These are phyloP conservation scores for Allophyes oxyacanthae DNA, from an alignment of 2,888 invertebrate genomes.

Conservation along the genomic window DNA sequence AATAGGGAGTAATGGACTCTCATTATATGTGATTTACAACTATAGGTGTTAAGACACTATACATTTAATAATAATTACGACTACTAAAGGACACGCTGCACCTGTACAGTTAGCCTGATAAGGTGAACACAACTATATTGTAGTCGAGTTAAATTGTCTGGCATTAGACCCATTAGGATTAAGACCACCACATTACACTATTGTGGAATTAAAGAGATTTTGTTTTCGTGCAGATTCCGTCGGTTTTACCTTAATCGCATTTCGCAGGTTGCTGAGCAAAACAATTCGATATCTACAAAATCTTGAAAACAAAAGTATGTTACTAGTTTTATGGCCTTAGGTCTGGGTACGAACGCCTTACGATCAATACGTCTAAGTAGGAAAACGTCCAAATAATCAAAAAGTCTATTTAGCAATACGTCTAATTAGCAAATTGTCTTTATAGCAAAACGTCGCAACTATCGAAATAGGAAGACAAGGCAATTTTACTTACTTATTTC, in stretches of 20 bases:
- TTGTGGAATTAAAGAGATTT: slow-evolving; percentile 67
- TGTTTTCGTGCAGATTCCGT: slow-evolving; percentile 62
- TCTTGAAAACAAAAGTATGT: slow-evolving; percentile 50
- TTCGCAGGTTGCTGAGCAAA: slow-evolving; percentile 68
- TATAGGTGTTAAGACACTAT: too few species aligned
- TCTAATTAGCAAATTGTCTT: too few species aligned
- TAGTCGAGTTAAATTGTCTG: slow-evolving; percentile 67
- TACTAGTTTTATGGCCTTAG: slow-evolving; percentile 10
- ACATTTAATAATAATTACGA: too few species aligned
- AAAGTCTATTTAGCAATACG: too few species aligned
- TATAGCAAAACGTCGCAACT: too few species aligned
- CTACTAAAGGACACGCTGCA: too few species aligned
- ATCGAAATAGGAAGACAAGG: too few species aligned
- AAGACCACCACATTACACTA: slow-evolving; percentile 65
- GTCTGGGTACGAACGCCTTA: too few species aligned
- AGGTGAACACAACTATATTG: slow-evolving; percentile 39
- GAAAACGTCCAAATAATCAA: too few species aligned
- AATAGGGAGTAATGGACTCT: not conserved
- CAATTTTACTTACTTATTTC: too few species aligned
- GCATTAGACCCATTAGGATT: slow-evolving; percentile 65
- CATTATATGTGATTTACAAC: not conserved
- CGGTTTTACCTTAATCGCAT: slow-evolving; percentile 70
- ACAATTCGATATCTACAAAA: slow-evolving; percentile 61
- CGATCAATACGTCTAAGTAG: too few species aligned
- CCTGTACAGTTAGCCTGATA: slow-evolving; percentile 16